phyloP scores from a whole-genome alignment of 2,888 invertebrate species.

The Harpagoxenus sublaevis region DNA sequence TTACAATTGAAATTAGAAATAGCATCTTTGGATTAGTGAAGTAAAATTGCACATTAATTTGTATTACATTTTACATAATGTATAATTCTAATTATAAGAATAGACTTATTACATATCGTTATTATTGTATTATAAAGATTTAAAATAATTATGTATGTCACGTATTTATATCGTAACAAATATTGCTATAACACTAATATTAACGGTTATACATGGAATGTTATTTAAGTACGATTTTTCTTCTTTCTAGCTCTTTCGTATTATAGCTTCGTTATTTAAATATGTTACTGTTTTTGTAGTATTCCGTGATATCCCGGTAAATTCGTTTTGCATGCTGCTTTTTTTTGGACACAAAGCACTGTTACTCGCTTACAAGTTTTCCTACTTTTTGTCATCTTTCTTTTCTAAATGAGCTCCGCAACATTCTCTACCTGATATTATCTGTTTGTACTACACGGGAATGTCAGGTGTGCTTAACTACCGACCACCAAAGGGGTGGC shows the following conservation, averaged over 20 bases:
- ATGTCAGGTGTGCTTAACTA: constrained; percentile 79
- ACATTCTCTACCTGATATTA: constrained; percentile 57
- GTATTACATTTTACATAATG: neutral
- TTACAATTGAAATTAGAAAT: constrained; percentile 10
- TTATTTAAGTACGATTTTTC: neutral
- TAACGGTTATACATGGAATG: neutral
- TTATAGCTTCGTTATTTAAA: neutral
- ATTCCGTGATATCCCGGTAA: neutral
- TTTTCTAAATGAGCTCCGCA: constrained; percentile 5
- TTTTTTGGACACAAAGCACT: neutral
- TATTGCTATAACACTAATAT: neutral
- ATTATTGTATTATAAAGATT: neutral
- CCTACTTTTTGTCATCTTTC: neutral
- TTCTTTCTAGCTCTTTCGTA: neutral
- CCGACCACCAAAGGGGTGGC: constrained; percentile 71
- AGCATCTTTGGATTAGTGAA: neutral
- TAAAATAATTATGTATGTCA: neutral
- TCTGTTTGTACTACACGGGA: constrained; percentile 64
- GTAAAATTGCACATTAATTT: constrained; percentile 1
- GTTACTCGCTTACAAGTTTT: constrained; percentile 11
- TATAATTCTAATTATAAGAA: neutral
- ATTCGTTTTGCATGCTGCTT: neutral
- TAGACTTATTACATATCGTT: neutral
- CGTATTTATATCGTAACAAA: neutral
- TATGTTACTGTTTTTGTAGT: neutral